Percentiles rank a stretch among this genome's conserved stretches.
Evolutionary conservation across 2,888 invertebrate species (phyloP).

Genomic region (Beris chalybata): DNA sequence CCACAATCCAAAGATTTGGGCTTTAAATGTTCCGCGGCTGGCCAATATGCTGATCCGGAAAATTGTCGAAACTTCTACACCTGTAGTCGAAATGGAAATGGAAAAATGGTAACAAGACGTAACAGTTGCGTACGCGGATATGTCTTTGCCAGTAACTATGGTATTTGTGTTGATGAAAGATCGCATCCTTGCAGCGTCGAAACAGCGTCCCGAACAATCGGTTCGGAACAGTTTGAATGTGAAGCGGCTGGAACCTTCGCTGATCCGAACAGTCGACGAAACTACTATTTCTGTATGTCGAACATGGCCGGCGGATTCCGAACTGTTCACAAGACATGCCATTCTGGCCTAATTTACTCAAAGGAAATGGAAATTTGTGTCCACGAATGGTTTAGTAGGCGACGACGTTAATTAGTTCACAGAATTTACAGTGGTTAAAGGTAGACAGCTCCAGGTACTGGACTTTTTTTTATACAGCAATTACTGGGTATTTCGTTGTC

Average conservation of each 20-base stretch:
- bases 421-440: too few species aligned
- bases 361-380: conserved; percentile 30
- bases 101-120: background rate
- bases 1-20: background rate
- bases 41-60: conserved; percentile 4
- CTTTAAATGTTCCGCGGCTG: conserved; percentile 13
- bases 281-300: conserved; percentile 18
- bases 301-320: conserved; percentile 8
- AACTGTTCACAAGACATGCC: conserved; percentile 10
- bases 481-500: too few species aligned
- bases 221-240: background rate
- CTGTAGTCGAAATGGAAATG: conserved; percentile 2
- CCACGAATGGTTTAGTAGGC: conserved; percentile 14
- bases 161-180: conserved; percentile 20
- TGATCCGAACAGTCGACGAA: conserved; percentile 15
- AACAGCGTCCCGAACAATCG: background rate
- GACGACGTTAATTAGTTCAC: too few species aligned
- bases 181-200: conserved; percentile 17
- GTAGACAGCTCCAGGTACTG: too few species aligned
- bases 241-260: conserved; percentile 11
- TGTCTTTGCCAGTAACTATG: conserved; percentile 17
- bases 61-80: conserved; percentile 13
- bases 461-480: too few species aligned
- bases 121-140: conserved; percentile 20
- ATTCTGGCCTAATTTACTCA: conserved; percentile 19